phyloP scores from a whole-genome alignment of 2,113 vertebrate species.

The Nettapus auritus region DNA sequence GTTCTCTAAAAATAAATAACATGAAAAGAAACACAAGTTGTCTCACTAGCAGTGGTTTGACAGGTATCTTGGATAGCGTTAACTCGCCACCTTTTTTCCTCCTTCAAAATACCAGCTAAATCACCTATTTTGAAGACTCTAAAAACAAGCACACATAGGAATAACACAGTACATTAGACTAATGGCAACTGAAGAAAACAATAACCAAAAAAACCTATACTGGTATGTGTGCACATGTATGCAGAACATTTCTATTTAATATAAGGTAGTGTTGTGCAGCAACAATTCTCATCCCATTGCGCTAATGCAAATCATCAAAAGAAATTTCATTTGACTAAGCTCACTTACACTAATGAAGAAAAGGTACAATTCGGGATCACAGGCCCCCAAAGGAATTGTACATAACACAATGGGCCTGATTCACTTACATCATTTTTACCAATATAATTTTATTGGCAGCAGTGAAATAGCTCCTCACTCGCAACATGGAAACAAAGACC shows the following conservation, averaged over 20 bases:
- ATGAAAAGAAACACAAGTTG: background rate
- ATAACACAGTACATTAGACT: background rate
- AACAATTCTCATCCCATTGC: background rate
- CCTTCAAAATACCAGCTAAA: background rate
- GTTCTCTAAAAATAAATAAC: slow-evolving; percentile 44
- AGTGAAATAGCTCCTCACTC: background rate
- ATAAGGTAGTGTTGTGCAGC: background rate
- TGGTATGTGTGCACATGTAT: background rate
- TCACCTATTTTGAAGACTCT: background rate
- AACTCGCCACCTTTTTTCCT: background rate
- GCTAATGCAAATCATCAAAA: background rate
- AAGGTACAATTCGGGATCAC: background rate
- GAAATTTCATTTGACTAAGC: background rate
- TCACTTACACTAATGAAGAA: background rate
- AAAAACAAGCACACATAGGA: background rate
- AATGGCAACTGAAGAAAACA: background rate
- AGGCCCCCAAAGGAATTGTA: background rate
- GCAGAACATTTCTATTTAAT: background rate
- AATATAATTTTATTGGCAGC: background rate
- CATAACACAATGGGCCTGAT: background rate
- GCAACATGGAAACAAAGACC: background rate
- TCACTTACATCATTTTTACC: background rate
- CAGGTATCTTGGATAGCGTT: background rate
- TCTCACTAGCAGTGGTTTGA: background rate
- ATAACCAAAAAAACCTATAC: background rate